Evolutionary conservation across 2,888 invertebrate species (phyloP).

Genomic region (Plebejus anna): DNA sequence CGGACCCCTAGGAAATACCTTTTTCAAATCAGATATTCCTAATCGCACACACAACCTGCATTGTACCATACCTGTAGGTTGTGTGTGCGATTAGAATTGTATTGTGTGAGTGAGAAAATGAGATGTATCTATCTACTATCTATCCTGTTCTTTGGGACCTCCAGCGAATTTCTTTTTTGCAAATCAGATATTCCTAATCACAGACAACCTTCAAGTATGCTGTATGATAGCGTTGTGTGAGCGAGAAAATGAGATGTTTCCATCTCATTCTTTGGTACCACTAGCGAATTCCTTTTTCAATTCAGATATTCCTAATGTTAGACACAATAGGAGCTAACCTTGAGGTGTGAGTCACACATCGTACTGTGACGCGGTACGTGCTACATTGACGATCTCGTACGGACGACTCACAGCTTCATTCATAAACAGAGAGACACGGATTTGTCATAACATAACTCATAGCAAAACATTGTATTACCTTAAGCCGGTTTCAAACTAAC

Average conservation of each 20-base stretch:
- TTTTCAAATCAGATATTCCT: not conserved
- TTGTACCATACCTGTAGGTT: no score
- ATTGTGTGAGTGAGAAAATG: not conserved
- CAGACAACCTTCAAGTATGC: not conserved
- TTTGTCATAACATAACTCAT: conserved; percentile 1
- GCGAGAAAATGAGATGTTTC: not conserved
- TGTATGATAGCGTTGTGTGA: not conserved
- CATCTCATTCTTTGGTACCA: not conserved
- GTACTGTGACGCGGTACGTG: not conserved
- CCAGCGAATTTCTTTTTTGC: not conserved
- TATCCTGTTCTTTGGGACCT: not conserved
- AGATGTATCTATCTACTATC: not conserved
- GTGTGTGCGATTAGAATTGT: no score
- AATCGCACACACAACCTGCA: not conserved
- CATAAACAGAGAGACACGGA: not conserved
- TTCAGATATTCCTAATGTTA: not conserved
- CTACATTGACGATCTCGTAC: not conserved
- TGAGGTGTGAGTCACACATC: not conserved
- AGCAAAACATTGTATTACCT: not conserved
- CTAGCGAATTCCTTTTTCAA: not conserved
- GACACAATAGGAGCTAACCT: conserved; percentile 11
- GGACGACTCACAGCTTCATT: not conserved
- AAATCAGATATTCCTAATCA: not conserved
- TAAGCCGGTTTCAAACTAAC: not conserved
- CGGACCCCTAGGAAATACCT: no score